These are phyloP conservation scores for Trochalopteron elliotii DNA, from an alignment of 2,113 vertebrate genomes.

Conservation along the genomic window DNA sequence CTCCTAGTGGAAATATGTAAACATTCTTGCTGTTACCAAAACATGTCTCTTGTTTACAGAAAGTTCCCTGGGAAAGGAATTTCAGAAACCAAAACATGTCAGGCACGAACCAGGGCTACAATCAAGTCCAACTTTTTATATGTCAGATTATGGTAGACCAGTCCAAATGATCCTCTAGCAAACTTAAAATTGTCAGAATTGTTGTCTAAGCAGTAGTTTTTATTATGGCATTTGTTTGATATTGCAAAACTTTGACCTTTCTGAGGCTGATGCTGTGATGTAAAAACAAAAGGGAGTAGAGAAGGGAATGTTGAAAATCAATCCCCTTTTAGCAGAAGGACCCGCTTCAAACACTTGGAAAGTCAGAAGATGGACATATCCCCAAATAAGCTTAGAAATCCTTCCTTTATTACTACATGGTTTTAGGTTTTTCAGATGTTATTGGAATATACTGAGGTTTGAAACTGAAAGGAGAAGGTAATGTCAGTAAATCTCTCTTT, in stretches of 20 bases:
- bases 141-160: accelerated
- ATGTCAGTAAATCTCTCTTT: background rate
- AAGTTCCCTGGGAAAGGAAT: too few relatives aligned
- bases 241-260: background rate
- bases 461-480: background rate
- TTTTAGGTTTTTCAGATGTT: background rate
- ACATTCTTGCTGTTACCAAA: too few relatives aligned
- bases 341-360: background rate
- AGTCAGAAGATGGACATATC: background rate
- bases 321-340: background rate
- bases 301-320: background rate
- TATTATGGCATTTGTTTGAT: background rate
- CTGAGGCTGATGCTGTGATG: background rate
- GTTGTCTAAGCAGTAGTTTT: background rate
- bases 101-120: too few relatives aligned
- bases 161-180: background rate
- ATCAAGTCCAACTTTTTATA: background rate
- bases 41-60: too few relatives aligned
- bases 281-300: background rate
- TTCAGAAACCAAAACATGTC: too few relatives aligned
- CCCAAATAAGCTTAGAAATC: slow-evolving; percentile 1
- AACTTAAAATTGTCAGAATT: background rate
- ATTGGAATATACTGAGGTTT: background rate
- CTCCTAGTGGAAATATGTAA: too few relatives aligned
- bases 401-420: background rate